Base-by-base conservation (phyloP, 1,140 invertebrate genomes). In the Campoletis sonorensis region DNA sequence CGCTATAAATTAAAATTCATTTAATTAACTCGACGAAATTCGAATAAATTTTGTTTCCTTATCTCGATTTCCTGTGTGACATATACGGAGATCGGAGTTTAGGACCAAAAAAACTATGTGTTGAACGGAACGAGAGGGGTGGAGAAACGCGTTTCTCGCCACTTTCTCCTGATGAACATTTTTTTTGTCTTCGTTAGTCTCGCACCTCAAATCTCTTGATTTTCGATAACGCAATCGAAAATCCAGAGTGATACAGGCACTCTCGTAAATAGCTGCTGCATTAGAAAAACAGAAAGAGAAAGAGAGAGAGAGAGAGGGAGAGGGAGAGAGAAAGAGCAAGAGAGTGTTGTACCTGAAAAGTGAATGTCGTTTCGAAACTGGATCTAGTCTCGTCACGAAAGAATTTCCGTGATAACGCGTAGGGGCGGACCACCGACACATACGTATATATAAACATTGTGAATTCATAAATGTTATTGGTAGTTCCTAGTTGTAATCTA, bases 371-470 rank as follows among this genome's bases (percentile, higher is more conserved):
- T 37, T 45, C 54, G 26, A 77, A 77, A 77, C 75, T 77, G 75
- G 75, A 77, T 51, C 75, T 77, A 27, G 75, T 77, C 75, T 26
- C 72, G 75, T 77, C 75, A 26, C 54, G 75, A 77, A 77, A 77
- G 75, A 77, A 77, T 77, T 61, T 77, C 54, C 54, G 75, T 77
- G 75, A 77, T 77, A 77, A 77, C 75, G 54, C 75, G 72, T 10
- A 27, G 49, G 23, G 40, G 45, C 45, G 45, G 45, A 23, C 45
- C 49, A 58, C 5, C n/a, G 49, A 33, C 61, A 67, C 23, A 23
- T 21, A 64, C 13, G 23, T 11, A 26, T 26, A 10, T 27, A 67
- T 67, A 27, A 58, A 58, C 23, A 67, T 67, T 67, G 23, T 67
- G 23, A 23, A 21, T 33, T 45, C 21, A 23, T 16, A 10, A 16